Evolutionary conservation across 1,140 invertebrate species (phyloP), one percentile per base, ranked within the genome.

Genomic region (Ruditapes philippinarum): DNA sequence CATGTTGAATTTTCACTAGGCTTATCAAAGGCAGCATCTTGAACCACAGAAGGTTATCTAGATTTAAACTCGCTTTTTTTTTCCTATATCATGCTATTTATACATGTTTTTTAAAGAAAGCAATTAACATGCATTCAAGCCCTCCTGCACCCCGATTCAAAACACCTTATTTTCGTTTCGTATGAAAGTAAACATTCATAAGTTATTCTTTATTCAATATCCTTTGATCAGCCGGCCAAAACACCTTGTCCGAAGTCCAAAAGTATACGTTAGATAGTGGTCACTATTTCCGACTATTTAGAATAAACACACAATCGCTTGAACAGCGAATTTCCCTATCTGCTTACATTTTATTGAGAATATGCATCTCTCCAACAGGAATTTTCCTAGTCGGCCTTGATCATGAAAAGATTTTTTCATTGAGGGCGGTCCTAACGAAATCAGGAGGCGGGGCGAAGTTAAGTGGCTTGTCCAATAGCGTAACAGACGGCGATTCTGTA

Each of bases 341-440:
- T 57, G 49, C 54, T 36, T 79, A 57, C 54, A 62, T 57, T 60
- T 49, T 81, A 81, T 62, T 81, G 54, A 62, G 28, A 81, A 81
- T 40, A 36, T 36, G 60, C 51, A 65, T 57, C 45, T 25, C 45
- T 31, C 31, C 4, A 9, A 40, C 12, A 78, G 14, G 51, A 9
- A 31, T 42, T 62, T 62, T 81, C 38, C 54, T 14, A 65, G 40
- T 33, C 3, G 36, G 31, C 28, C 54, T 25, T 57, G 25, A 28
- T 42, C 40, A 33, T 19, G 40, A 9, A 54, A 54, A 40, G 25
- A 22, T 45, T 49, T 68, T 70, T 51, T 25, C 42, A 12, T 33
- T 19, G 28, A n/a, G 70, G 81, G 62, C 42, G 70, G 49, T 25
- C 36, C 9, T 86, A 76, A 60, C 68, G 31, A 76, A 86, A 86